These are phyloP conservation scores for Apamea sordens DNA, from an alignment of 2,888 invertebrate species.

Conservation along the genomic window DNA sequence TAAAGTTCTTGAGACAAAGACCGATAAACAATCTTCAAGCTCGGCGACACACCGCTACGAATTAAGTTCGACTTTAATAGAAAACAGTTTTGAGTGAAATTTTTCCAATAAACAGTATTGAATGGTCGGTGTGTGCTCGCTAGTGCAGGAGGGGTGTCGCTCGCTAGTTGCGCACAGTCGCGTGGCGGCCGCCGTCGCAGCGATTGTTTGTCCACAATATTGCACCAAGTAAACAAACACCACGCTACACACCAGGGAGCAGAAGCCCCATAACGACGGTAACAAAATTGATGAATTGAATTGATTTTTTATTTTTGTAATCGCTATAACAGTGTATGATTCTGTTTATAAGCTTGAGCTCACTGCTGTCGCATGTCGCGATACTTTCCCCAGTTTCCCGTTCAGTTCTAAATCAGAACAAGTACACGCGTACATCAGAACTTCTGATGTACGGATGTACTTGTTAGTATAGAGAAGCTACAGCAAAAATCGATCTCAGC, in stretches of 20 bases:
- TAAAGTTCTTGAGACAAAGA: slow-evolving; percentile 22
- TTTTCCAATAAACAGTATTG: slow-evolving; percentile 58
- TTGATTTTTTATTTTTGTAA: background rate
- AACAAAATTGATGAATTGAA: background rate
- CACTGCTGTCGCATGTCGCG: background rate
- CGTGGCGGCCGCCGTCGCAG: slow-evolving; percentile 79
- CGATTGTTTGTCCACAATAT: slow-evolving; percentile 77
- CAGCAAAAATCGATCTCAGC: background rate
- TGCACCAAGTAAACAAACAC: slow-evolving; percentile 68
- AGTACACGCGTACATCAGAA: too few relatives aligned
- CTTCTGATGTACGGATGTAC: background rate
- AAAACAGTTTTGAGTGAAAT: slow-evolving; percentile 33
- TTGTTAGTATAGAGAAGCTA: background rate
- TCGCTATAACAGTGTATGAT: too few relatives aligned
- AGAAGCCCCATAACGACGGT: slow-evolving; percentile 24
- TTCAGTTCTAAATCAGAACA: background rate
- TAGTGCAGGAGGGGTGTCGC: slow-evolving; percentile 62
- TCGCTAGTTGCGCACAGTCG: slow-evolving; percentile 71
- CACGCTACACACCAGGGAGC: slow-evolving; percentile 5
- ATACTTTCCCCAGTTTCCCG: background rate
- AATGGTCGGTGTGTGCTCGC: slow-evolving; percentile 22
- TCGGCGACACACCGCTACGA: slow-evolving; percentile 16
- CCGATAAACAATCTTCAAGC: background rate
- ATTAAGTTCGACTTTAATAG: slow-evolving; percentile 17
- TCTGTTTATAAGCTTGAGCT: background rate